Base-by-base conservation (phyloP, 92 coral and sea anemone species). In the Bergia sp. region DNA sequence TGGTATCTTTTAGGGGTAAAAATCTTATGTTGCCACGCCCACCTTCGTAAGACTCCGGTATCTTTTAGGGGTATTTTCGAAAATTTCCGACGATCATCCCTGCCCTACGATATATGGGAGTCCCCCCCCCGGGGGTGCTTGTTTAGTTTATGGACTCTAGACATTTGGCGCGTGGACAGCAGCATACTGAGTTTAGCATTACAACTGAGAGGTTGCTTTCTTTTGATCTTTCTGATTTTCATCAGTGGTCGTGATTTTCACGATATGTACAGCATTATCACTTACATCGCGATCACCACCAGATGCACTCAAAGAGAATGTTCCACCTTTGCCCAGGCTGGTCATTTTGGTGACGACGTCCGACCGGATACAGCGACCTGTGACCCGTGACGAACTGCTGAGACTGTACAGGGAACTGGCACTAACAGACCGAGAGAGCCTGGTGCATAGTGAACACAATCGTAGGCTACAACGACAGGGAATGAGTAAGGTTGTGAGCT, bases 381-480 rank as follows among this genome's bases (percentile, higher is more conserved):
- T 74, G 11, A 13, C 18, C 43, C 79, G 79, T 5, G 79, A 40
- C 50, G 29, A 7, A 20, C 50, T 64, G 75, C 1, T 81, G 36
- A 38, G 86, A 44, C 86, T 81, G 12, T 40, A 66, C 20, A 81
- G 37, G 37, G 86, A 81, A 39, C 86, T 81, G 36, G 71, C 29
- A 0, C 85, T 80, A 12, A 61, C 20, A 2, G 79, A 75, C 50
- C 79, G 50, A 1, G 79, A 75, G 50, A 75, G 43, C 49, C 79
- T 75, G 79, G 79, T 39, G 79, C 79, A 75, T 9, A 75, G 50
- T 10, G 79, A 75, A 41, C 45, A 12, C n/a, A 29, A 12, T 29
- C 43, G n/a, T 2, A 5, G 43, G 42, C 57, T 43, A 85, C 89
- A 47, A 6, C 78, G 72, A 37, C 92, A 90, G 36, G 89, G 86